Evolutionary conservation across 2,113 vertebrate species (phyloP).

Genomic region (Caracal caracal): DNA sequence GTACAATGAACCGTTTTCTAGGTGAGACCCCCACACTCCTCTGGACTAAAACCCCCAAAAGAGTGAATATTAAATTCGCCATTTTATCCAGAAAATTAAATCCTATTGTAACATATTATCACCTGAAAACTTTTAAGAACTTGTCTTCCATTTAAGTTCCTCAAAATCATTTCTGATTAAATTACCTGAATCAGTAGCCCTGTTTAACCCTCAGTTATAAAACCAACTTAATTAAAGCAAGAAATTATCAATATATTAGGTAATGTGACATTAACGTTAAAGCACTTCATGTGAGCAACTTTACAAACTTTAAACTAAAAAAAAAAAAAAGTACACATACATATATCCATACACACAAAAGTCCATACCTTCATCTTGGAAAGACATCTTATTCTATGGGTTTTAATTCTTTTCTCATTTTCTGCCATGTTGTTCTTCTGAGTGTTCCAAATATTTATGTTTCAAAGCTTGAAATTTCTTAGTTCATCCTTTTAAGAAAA

Average conservation of each 20-base stretch:
- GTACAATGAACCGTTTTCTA: not conserved
- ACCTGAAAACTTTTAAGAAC: not conserved
- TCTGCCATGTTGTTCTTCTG: constrained; percentile 75
- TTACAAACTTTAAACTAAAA: not conserved
- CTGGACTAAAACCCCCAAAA: not conserved
- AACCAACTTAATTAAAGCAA: constrained; percentile 32
- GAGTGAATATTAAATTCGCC: not conserved
- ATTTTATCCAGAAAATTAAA: not conserved
- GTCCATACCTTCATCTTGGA: constrained; percentile 78
- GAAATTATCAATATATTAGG: not conserved
- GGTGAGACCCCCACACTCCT: not conserved
- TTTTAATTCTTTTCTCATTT: constrained; percentile 56
- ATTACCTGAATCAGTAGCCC: not conserved
- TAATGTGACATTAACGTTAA: not conserved
- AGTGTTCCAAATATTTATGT: constrained; percentile 21
- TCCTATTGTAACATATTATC: not conserved
- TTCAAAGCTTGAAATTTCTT: constrained; percentile 63
- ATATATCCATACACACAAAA: not conserved
- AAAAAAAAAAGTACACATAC: not conserved
- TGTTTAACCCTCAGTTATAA: not conserved
- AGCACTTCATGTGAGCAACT: not conserved
- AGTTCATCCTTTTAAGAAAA: constrained; percentile 44
- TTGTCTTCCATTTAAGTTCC: not conserved
- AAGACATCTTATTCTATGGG: constrained; percentile 62
- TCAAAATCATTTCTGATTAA: constrained; percentile 7